Conservation (phyloP, 2,797 vertebrate species). For the Acipenser ruthenus region DNA sequence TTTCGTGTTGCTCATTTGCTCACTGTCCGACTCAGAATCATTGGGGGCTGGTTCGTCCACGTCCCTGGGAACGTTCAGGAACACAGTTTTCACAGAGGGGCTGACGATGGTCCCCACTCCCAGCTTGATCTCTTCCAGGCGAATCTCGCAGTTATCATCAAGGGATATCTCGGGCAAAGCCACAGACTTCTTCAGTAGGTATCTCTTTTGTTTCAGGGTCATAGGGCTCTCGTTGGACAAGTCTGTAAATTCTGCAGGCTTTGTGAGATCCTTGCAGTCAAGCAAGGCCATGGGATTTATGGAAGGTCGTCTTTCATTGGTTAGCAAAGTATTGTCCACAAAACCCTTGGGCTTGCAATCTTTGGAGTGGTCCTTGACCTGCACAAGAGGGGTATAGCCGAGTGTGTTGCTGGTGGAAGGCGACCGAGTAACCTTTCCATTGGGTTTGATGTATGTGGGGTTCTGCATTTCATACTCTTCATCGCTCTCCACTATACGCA, state of each 20-base stretch:
- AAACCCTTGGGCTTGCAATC: slow-evolving; percentile 51
- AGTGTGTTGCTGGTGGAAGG: slow-evolving; percentile 67
- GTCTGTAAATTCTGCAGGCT: slow-evolving; percentile 40
- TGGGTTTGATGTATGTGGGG: slow-evolving; percentile 45
- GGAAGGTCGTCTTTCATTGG: slow-evolving; percentile 31
- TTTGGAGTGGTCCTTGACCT: slow-evolving; percentile 83
- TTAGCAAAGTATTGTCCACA: slow-evolving; percentile 34
- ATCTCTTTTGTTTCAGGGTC: slow-evolving; percentile 89
- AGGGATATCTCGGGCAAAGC: slow-evolving; percentile 78
- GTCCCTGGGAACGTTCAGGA: slow-evolving; percentile 80
- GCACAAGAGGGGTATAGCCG: slow-evolving; percentile 71
- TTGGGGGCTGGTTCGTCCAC: slow-evolving; percentile 54
- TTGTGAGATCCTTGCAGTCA: slow-evolving; percentile 37
- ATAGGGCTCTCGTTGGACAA: slow-evolving; percentile 67
- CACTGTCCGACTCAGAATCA: slow-evolving; percentile 73
- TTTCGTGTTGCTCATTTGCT: slow-evolving; percentile 72
- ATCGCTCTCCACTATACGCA: slow-evolving; percentile 93
- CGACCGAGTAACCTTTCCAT: slow-evolving; percentile 48
- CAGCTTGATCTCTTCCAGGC: slow-evolving; percentile 45
- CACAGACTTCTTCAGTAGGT: slow-evolving; percentile 79
- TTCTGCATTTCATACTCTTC: slow-evolving; percentile 77
- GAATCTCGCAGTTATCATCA: slow-evolving; percentile 60
- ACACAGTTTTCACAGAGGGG: slow-evolving; percentile 66
- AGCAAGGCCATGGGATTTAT: slow-evolving; percentile 48
- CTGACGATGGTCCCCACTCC: slow-evolving; percentile 45